Evolutionary conservation across 2,797 vertebrate species (phyloP).

Genomic region (Meda fulgida): DNA sequence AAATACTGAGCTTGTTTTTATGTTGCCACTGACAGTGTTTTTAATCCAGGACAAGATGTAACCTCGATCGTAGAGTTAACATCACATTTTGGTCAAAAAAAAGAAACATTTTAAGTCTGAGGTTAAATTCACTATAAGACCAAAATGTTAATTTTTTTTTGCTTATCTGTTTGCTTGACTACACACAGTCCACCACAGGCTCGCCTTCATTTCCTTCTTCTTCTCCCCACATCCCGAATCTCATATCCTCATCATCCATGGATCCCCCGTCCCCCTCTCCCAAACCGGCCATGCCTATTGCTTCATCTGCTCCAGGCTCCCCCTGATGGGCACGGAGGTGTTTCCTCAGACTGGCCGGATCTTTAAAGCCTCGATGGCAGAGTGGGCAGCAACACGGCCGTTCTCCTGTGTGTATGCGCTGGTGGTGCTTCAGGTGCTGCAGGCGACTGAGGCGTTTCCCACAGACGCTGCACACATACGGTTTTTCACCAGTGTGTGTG

Average conservation of each 20-base stretch:
- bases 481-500: conserved; percentile 84
- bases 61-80: not conserved
- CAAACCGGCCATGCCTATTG: conserved; percentile 56
- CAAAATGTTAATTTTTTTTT: not conserved
- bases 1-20: not conserved
- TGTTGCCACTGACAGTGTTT: not conserved
- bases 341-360: conserved; percentile 79
- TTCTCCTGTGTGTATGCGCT: conserved; percentile 85
- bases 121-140: not conserved
- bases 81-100: not conserved
- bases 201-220: conserved; percentile 78
- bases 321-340: conserved; percentile 79
- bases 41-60: not conserved
- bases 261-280: conserved; percentile 44
- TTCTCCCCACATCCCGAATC: conserved; percentile 80
- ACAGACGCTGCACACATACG: conserved; percentile 80
- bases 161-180: conserved; percentile 30
- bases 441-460: conserved; percentile 83
- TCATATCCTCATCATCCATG: conserved; percentile 79
- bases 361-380: conserved; percentile 83
- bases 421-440: conserved; percentile 85
- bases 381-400: conserved; percentile 81
- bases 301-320: conserved; percentile 71
- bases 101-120: too few species aligned
- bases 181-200: conserved; percentile 78